Base-by-base conservation (phyloP, 2,797 vertebrate genomes). In the Anas bahamensis region DNA sequence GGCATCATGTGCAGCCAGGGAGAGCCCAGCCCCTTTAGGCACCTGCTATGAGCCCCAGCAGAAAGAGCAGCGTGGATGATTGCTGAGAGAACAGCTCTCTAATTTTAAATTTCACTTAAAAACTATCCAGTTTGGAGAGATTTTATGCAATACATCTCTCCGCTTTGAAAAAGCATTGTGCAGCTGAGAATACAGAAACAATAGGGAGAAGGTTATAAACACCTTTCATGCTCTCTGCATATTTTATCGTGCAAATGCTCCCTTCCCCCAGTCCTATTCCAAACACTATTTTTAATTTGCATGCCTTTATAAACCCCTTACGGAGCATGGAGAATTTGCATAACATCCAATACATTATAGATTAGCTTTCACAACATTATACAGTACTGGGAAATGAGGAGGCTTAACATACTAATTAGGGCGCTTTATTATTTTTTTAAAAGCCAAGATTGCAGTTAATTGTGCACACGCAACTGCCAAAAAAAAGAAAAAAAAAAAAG, bases 361-460 rank as follows among this genome's bases (percentile, higher is more conserved):
- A 96, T 96, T 96, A 95, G 94, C 95, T 95, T 96, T 94, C 93
- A 91, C 91, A 95, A 95, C 91, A 91, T 93, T 82, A 96, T 94
- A 95, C 83, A 94, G 94, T 94, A 96, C 72, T 94, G 96, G 93
- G 94, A 95, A 95, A 96, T 92, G 91, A 96, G 91, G 60, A 94
- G 81, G 90, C 76, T 96, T 96, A 96, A 94, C 91, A 95, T 94
- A 95, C 93, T 95, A 96, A 96, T 95, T 95, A 96, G 94, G 85
- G 66, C 68, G 64, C 56, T 93, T 92, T 84, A 61, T 90, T 84
- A 92, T 92, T 92, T 90, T 92, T 89, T 42, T 64, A 37, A 65
- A 91, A 96, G 89, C 87, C 80, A 88, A 89, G 71, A 93, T 71
- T 92, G 90, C 83, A 86, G 83, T 79, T 95, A 95, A 97, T 93